These are phyloP conservation scores for Tipula unca DNA, from an alignment of 2,888 invertebrate genomes.

Conservation along the genomic window DNA sequence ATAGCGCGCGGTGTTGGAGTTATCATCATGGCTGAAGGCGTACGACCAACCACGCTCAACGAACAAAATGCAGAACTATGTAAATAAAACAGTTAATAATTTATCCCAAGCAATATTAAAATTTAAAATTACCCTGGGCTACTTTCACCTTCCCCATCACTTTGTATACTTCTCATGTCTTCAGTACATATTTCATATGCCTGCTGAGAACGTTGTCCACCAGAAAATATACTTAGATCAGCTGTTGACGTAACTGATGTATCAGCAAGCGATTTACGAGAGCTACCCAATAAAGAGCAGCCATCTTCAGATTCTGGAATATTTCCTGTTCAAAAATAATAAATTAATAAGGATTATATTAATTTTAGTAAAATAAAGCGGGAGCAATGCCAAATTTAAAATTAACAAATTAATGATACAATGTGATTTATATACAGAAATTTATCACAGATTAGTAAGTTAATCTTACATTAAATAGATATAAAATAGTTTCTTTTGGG, in stretches of 20 bases:
- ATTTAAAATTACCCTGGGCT: slow-evolving; percentile 27
- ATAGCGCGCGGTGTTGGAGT: slow-evolving; percentile 28
- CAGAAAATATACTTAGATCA: slow-evolving; percentile 70
- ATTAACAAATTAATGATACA: background rate
- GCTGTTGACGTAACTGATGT: slow-evolving; percentile 79
- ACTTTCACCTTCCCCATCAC: slow-evolving; percentile 27
- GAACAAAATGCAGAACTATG: slow-evolving; percentile 27
- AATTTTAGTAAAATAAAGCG: background rate
- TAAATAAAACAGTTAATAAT: background rate
- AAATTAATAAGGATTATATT: background rate
- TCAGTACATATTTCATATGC: slow-evolving; percentile 27
- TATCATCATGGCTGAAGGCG: slow-evolving; percentile 27
- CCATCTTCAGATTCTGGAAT: slow-evolving; percentile 47
- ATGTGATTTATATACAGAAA: background rate
- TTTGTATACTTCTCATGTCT: slow-evolving; percentile 26
- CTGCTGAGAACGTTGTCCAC: slow-evolving; percentile 39
- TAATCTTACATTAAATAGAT: background rate
- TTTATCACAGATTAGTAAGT: too few species aligned
- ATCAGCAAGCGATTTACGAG: slow-evolving; percentile 70
- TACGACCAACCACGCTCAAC: slow-evolving; percentile 26
- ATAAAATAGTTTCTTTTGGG: too few species aligned
- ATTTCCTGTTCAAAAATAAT: slow-evolving; percentile 23
- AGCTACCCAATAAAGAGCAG: slow-evolving; percentile 59
- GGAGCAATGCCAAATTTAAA: background rate
- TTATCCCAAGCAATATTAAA: background rate